A percentile compares a stretch with the other conserved stretches of the same genome.
These are phyloP conservation scores for Tachina fera DNA, from an alignment of 2,888 invertebrate genomes.

Conservation along the genomic window DNA sequence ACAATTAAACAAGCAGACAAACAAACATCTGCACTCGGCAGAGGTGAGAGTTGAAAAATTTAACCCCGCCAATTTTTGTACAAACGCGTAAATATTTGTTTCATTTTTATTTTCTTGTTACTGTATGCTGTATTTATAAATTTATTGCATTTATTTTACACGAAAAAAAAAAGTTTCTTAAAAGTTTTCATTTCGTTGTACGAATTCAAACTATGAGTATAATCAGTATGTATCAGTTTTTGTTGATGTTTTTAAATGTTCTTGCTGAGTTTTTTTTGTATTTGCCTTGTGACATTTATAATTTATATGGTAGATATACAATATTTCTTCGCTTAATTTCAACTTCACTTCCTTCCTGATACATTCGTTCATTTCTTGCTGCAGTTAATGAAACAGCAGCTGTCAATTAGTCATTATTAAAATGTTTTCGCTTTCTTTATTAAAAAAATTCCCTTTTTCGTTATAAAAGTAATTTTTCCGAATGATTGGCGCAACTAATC, in stretches of 20 bases:
- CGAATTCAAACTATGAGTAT: not conserved
- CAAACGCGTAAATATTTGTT: not conserved
- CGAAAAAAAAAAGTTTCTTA: constrained; percentile 34
- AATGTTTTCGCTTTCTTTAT: not conserved
- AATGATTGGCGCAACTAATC: no score
- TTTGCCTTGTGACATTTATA: constrained; percentile 1
- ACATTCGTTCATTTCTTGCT: not conserved
- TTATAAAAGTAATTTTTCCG: no score
- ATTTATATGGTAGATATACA: constrained; percentile 9
- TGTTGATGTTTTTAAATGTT: not conserved
- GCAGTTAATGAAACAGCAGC: not conserved
- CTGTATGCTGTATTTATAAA: constrained; percentile 21
- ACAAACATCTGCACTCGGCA: not conserved
- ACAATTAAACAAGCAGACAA: not conserved
- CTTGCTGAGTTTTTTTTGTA: not conserved
- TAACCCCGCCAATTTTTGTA: not conserved
- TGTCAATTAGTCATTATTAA: not conserved
- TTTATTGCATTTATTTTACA: constrained; percentile 32
- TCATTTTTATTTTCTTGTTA: constrained; percentile 2
- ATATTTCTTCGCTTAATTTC: not conserved
- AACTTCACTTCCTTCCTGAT: not conserved
- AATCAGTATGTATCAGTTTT: not conserved
- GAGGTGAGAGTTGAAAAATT: constrained; percentile 39
- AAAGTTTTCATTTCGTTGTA: constrained; percentile 22
- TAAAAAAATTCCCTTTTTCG: not conserved